Evolutionary conservation across 2,113 vertebrate species (phyloP).

Genomic region (Thoracochromis brauschi): DNA sequence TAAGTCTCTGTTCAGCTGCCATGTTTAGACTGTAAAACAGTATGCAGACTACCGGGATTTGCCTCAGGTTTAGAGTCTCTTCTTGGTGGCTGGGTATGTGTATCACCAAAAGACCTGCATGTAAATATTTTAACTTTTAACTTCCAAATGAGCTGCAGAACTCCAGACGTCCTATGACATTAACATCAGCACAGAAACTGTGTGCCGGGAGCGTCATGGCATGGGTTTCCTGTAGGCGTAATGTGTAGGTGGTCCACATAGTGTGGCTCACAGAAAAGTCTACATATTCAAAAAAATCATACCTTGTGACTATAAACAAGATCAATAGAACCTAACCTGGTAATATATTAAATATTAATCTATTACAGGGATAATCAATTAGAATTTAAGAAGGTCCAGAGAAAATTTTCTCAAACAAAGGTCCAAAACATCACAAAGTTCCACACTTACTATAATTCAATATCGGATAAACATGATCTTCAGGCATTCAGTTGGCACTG

Average conservation of each 20-base stretch:
- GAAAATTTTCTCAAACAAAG: background rate
- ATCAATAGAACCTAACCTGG: background rate
- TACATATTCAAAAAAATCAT: background rate
- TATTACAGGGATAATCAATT: background rate
- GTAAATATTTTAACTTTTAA: background rate
- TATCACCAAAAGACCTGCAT: background rate
- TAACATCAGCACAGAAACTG: background rate
- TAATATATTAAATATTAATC: background rate
- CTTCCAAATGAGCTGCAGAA: background rate
- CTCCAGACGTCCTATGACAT: background rate
- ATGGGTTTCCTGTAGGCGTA: background rate
- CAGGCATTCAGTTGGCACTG: accelerated
- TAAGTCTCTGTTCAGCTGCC: background rate
- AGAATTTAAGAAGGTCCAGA: background rate
- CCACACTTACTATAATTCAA: background rate
- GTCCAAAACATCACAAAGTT: background rate
- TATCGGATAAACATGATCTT: background rate
- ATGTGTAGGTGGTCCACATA: background rate
- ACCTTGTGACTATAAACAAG: background rate
- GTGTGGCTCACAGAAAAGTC: background rate
- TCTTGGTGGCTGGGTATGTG: background rate
- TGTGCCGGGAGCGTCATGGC: background rate
- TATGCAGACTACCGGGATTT: background rate
- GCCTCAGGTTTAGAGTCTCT: background rate
- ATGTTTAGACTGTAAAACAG: background rate